Base-by-base conservation (phyloP, 1,140 invertebrate species). In the Aricia agestis region DNA sequence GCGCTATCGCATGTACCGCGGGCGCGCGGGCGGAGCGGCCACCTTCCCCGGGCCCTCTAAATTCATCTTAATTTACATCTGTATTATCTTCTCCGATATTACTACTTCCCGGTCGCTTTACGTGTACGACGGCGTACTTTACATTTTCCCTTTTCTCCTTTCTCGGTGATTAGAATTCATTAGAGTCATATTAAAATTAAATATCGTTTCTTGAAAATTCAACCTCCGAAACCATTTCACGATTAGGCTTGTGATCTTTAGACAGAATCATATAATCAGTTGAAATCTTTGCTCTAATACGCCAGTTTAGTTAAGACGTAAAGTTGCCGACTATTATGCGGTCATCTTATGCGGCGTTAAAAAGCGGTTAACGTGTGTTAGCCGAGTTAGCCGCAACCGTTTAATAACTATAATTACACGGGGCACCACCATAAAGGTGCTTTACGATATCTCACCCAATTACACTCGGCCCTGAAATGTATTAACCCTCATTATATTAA, bases 391-490 rank as follows among this genome's bases (percentile, higher is more conserved):
- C 85, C 72, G 82, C 82, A 84, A 82, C 86, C 78, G 77, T 84
- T 83, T 88, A 90, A 90, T 88, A 85, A 86, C 86, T 87, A 81
- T 87, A 84, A 90, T 87, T 88, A 90, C 79, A 78, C 82, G 77
- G 81, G 83, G 85, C 85, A 80, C 80, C 76, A 74, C 75, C 76
- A 83, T 82, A 82, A 86, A 83, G 82, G 82, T 79, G 45, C 45
- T 52, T 52, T 72, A 72, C 45, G 45, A 52, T 52, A 52, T 52
- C 45, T 52, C 45, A 52, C 45, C 45, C 45, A 52, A 52, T 52
- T 36, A 36, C 36, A 36, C 36, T 36, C 45, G 45, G 45, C 10
- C 45, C 45, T 52, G 10, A 52, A 52, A 52, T 13, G 45, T 11
- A 52, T 52, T 36, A 36, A 36, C 36, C 36, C 36, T 9, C 45